Evolutionary conservation across 2,888 invertebrate genomes (phyloP), one percentile per base, ranked within the genome.

Genomic region (Cybosia mesomella): DNA sequence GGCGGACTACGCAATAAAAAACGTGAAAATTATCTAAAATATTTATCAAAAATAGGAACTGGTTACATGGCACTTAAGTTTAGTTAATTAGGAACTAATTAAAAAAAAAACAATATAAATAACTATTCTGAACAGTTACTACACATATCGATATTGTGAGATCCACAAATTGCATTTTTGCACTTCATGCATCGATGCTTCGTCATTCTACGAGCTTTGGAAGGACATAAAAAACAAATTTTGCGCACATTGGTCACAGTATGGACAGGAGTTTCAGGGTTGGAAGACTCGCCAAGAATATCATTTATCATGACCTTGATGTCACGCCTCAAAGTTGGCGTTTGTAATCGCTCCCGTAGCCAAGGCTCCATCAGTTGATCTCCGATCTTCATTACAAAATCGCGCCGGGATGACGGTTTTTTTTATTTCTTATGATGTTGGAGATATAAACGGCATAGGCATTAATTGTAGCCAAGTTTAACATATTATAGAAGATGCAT

Each of bases 181-280:
- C 72, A 75, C 63, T 64, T 71, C 11, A 66, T 61, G 71, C 71
- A 73, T 43, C 62, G 70, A 32, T 70, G 70, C 66, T 74, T 72
- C 7, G 71, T 59, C 71, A 73, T 75, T 55, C 70, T 68, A n/a
- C 8, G 58, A 58, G 58, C 58, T 34, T 58, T 58, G 18, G 73
- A 68, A 11, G 68, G 67, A 66, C 71, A 75, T 32, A 75, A 34
- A 55, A 67, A 69, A 53, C 69, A 71, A 39, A 75, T 75, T 69
- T 75, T 72, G 59, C 71, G 67, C 61, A 58, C 68, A 59, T 72
- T 75, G 9, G 67, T 63, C 63, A 36, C 49, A 69, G 63, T n/a
- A 58, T 64, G 67, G 67, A 60, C 65, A 36, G 69, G 69, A 32
- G 39, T 32, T 72, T 68, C 66, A 61, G 57, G 10, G 24, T n/a